phyloP scores from a whole-genome alignment of 1,140 invertebrate species.

The Cotesia typhae region DNA sequence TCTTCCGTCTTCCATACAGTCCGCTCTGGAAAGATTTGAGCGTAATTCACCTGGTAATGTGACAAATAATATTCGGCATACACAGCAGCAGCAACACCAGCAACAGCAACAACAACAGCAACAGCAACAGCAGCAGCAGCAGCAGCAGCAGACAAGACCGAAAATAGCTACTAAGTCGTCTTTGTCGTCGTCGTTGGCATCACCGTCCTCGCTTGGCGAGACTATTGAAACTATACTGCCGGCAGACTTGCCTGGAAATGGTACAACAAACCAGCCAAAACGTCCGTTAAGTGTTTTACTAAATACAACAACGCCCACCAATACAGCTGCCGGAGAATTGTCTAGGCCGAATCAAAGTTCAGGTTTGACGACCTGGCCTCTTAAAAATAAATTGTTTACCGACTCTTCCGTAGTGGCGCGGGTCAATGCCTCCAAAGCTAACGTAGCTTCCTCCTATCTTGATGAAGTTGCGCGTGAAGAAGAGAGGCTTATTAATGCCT shows the following conservation, averaged over 20 bases:
- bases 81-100: too few relatives aligned
- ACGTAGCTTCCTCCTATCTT: conserved; percentile 53
- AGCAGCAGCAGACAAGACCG: conserved; percentile 38
- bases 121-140: conserved; percentile 41
- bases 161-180: conserved; percentile 42
- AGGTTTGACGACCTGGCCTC: conserved; percentile 70
- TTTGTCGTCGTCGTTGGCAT: conserved; percentile 52
- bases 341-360: conserved; percentile 34
- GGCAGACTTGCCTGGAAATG: conserved; percentile 56
- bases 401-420: conserved; percentile 44
- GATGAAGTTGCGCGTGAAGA: conserved; percentile 81
- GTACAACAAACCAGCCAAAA: conserved; percentile 48
- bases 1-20: conserved; percentile 74
- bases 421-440: conserved; percentile 57
- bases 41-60: conserved; percentile 61
- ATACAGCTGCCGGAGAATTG: conserved; percentile 42
- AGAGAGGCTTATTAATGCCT: conserved; percentile 78
- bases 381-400: conserved; percentile 68
- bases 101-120: conserved; percentile 31
- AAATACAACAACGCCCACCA: conserved; percentile 27
- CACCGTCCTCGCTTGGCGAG: conserved; percentile 63
- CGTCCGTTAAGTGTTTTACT: conserved; percentile 49
- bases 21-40: conserved; percentile 76
- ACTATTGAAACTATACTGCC: conserved; percentile 68
- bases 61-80: conserved; percentile 34